Percentiles rank a stretch among this genome's conserved stretches.
Evolutionary conservation across 1,140 invertebrate genomes (phyloP).

Genomic region (Drosophila carrolli): DNA sequence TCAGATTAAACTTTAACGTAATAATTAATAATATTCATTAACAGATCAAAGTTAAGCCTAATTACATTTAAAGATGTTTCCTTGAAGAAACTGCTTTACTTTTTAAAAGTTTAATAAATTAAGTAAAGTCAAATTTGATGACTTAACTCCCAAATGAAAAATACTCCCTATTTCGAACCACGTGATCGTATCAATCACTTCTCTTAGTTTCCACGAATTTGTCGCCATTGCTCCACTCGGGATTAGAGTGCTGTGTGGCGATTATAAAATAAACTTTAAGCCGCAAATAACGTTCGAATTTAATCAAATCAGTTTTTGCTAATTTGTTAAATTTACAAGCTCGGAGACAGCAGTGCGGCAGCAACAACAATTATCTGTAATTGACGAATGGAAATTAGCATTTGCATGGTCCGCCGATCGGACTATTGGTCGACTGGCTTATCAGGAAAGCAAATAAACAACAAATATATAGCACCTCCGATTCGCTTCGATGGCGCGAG

Average conservation of each 20-base stretch:
- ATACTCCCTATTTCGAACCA: conserved; percentile 11
- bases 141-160: background rate
- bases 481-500: conserved; percentile 48
- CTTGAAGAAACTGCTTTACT: too few species aligned
- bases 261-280: conserved; percentile 61
- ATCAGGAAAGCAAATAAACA: conserved; percentile 81
- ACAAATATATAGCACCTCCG: conserved; percentile 77
- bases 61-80: too few species aligned
- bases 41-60: too few species aligned
- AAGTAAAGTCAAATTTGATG: background rate
- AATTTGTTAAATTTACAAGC: conserved; percentile 81
- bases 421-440: conserved; percentile 30
- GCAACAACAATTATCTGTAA: conserved; percentile 42
- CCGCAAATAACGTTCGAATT: conserved; percentile 61
- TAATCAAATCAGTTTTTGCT: conserved; percentile 81
- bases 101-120: too few species aligned
- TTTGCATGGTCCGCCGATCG: conserved; percentile 38
- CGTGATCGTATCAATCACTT: conserved; percentile 48
- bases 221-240: conserved; percentile 31
- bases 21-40: too few species aligned
- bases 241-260: conserved; percentile 32
- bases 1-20: too few species aligned
- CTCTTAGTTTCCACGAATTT: conserved; percentile 27
- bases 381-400: conserved; percentile 73
- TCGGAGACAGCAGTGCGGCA: conserved; percentile 44